phyloP scores from a whole-genome alignment of 2,113 vertebrate species.

The Malurus alboscapulatus region DNA sequence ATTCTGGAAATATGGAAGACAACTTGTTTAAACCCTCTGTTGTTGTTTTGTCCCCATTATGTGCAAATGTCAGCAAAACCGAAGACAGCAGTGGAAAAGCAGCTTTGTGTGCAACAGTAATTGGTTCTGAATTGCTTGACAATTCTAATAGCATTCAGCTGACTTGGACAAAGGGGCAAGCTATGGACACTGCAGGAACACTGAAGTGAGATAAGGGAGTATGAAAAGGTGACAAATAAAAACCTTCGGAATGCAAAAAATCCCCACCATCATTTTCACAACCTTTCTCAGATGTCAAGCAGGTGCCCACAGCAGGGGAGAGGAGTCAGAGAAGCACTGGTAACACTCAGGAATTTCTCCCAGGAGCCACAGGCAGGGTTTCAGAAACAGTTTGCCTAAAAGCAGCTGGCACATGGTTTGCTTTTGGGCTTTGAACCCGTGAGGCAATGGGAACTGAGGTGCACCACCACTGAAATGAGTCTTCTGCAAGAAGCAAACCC shows the following conservation, averaged over 20 bases:
- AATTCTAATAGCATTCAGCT: not conserved
- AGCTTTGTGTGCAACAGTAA: not conserved
- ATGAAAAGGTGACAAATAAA: not conserved
- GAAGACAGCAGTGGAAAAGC: not conserved
- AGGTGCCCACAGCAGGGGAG: not conserved
- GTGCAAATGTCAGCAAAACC: not conserved
- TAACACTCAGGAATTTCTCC: not conserved
- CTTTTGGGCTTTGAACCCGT: not conserved
- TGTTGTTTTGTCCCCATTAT: not conserved
- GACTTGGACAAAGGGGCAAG: not conserved
- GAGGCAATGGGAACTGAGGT: not conserved
- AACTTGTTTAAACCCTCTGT: not conserved
- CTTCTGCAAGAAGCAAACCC: not conserved
- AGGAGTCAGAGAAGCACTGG: not conserved
- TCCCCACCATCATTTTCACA: not conserved
- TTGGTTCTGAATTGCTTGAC: not conserved
- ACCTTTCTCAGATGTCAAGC: not conserved
- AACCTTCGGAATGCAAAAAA: not conserved
- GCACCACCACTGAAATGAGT: not conserved
- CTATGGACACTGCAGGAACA: not conserved
- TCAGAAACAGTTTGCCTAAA: not conserved
- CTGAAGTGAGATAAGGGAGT: not conserved
- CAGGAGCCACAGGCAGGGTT: accelerated
- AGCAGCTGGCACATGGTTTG: not conserved
- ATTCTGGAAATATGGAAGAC: not conserved